A percentile compares a stretch with the other conserved stretches of the same genome.
These are phyloP conservation scores for Mystacides longicornis DNA, from an alignment of 2,888 invertebrate species.

Conservation along the genomic window DNA sequence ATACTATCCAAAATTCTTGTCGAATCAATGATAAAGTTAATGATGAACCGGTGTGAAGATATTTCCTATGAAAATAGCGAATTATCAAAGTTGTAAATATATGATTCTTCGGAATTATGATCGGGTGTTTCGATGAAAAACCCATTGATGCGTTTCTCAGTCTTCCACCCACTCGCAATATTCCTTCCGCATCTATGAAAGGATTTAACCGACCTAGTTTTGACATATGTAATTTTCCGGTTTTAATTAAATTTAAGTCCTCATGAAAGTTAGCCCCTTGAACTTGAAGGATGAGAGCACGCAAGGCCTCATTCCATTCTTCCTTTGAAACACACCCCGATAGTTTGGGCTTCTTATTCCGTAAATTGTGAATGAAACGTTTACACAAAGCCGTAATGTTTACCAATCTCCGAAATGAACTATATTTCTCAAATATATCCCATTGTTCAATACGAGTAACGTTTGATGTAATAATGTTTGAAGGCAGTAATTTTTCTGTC, in stretches of 20 bases:
- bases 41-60: not conserved
- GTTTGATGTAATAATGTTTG: not conserved
- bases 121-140: not conserved
- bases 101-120: not conserved
- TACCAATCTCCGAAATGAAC: not conserved
- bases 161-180: conserved; percentile 3
- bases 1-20: conserved; percentile 1
- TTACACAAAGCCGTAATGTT: not conserved
- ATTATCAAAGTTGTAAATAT: not conserved
- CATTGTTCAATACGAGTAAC: not conserved
- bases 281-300: not conserved
- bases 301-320: not conserved
- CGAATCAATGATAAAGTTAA: not conserved
- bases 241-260: not conserved
- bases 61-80: not conserved
- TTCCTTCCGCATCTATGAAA: conserved; percentile 3
- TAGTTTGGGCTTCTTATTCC: not conserved
- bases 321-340: not conserved
- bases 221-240: not conserved
- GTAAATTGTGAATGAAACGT: not conserved
- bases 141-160: not conserved
- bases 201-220: not conserved
- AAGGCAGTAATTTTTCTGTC: not conserved
- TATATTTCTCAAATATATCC: not conserved
- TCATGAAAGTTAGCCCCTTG: not conserved